phyloP scores from a whole-genome alignment of 2,113 vertebrate species.

The Phocoena phocoena region DNA sequence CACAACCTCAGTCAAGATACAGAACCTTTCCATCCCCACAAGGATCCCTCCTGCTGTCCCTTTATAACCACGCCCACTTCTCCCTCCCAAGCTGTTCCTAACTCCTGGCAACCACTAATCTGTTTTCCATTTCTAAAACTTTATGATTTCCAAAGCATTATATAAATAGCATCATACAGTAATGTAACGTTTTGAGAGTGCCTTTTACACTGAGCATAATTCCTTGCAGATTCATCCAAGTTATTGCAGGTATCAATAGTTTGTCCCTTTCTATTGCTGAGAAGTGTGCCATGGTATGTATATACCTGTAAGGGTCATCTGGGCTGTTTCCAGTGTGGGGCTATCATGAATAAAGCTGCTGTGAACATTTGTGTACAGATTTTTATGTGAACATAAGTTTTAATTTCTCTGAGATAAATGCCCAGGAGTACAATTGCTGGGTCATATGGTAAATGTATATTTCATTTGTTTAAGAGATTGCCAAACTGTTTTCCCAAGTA shows the following conservation, averaged over 20 bases:
- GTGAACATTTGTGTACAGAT: neutral
- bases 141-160: neutral
- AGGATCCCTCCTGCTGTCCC: neutral
- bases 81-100: neutral
- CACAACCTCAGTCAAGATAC: neutral
- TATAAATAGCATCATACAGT: neutral
- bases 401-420: conserved; percentile 20
- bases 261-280: neutral
- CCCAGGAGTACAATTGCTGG: neutral
- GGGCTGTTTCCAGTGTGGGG: neutral
- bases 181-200: neutral
- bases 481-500: neutral
- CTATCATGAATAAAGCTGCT: neutral
- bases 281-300: neutral
- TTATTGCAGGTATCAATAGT: neutral
- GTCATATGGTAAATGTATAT: neutral
- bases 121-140: neutral
- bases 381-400: neutral
- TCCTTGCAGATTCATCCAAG: neutral
- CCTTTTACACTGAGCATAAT: neutral
- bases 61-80: neutral
- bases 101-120: neutral
- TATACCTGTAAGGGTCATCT: neutral
- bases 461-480: conserved; percentile 12
- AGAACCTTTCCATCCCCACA: neutral